Base-by-base conservation (phyloP, 2,113 vertebrate species). In the Tragelaphus scriptus region DNA sequence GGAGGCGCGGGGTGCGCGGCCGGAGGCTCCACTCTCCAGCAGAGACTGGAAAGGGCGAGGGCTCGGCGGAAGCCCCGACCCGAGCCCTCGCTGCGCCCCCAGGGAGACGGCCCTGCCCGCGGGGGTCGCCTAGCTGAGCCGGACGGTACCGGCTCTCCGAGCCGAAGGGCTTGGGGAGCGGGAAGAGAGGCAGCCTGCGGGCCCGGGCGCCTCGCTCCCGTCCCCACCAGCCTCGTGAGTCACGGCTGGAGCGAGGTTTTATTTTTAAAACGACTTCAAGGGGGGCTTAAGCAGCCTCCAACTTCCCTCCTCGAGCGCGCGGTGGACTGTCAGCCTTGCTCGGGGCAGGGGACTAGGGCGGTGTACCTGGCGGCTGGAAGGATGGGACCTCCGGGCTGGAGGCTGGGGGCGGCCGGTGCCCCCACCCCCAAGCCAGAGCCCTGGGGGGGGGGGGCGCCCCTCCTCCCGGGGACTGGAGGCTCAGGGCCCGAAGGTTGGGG, bases 251-350 rank as follows among this genome's bases (percentile, higher is more conserved):
- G 96, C 88, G 93, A 97, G 98, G 95, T 97, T 98, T 98, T 98
- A 98, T 98, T 98, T 98, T 98, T 98, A 98, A 98, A 98, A 97
- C 95, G 97, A 97, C 97, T 98, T 97, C 90, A 88, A 97, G 98
- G 97, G 95, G 97, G 94, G 92, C 82, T 82, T 8, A 61, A 53
- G 93, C 97, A 79, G 94, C 88, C 96, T 94, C 88, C 97, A 97
- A 98, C 97, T 98, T 98, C 97, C 97, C 97, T 97, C 95, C 79
- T 94, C 28, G 75, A 23, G 96, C 94, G 59, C 91, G 90, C 96
- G 9, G 92, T 93, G 90, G 94, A 92, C 91, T 23, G 92, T 77
- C 92, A 85, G 90, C 95, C 44, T 49, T 13, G 82, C 17, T 96
- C 47, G 2, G 82, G 94, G 77, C 55, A 15, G 75, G 97, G 90